Evolutionary conservation across 1,140 invertebrate species (phyloP), one percentile per base, ranked within the genome.

Genomic region (Callitettix versicolor): DNA sequence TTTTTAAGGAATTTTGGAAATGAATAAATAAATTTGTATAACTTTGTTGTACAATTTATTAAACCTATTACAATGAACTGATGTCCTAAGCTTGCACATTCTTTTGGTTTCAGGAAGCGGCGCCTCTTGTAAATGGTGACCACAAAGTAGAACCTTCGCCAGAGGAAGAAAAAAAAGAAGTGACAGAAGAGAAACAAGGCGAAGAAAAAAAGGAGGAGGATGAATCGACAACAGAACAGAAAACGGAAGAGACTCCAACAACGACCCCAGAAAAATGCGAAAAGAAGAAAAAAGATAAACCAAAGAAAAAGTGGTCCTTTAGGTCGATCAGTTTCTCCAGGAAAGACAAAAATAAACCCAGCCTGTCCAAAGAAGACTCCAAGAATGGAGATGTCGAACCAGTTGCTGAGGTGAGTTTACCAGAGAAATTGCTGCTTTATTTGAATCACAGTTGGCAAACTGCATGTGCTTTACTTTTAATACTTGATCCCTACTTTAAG

Each of bases 251-350:
- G 52, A 55, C 22, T 11, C 42, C 54, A 21, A 40, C 50, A 12
- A 36, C 26, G 51, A 58, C 55, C 52, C 64, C 58, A 70, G 69
- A 48, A 58, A 60, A 84, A 30, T 43, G 22, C 18, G 56, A 59
- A 17, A 75, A 77, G 63, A 80, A 81, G 62, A 87, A 88, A 71
- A 86, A 88, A 68, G 84, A 86, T 60, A 85, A 85, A 74, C 80
- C 82, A 24, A 89, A 87, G 76, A 88, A 87, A 77, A 88, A 88
- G 73, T 88, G 85, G 85, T 88, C 85, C 59, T 84, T 88, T 72
- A 80, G 86, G 65, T 85, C 79, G 63, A 85, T 89, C 71, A 87
- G 84, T 63, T 89, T 89, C 69, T 82, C 82, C 65, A 85, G 82
- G 69, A 88, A 88, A 68, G 86, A 89, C 64, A 89, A 88, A 73